phyloP scores from a whole-genome alignment of 2,888 invertebrate species.

The Nomada fucata region DNA sequence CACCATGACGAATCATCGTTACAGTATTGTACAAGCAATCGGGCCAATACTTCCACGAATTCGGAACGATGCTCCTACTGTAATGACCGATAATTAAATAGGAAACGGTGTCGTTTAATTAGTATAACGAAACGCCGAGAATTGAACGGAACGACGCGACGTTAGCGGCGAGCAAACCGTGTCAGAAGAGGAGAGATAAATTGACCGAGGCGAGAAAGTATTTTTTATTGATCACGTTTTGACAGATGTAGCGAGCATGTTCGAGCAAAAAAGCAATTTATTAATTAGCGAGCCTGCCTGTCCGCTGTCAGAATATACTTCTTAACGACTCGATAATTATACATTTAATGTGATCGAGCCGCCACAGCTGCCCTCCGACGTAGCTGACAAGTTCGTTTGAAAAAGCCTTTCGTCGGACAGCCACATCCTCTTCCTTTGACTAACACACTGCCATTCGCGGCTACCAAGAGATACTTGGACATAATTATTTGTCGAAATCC shows the following conservation, averaged over 20 bases:
- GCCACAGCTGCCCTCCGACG: constrained; percentile 63
- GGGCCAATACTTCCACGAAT: background rate
- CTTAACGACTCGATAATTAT: constrained; percentile 73
- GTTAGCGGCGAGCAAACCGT: background rate
- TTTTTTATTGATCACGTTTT: constrained; percentile 51
- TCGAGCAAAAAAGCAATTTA: constrained; percentile 63
- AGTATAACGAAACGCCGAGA: constrained; percentile 13
- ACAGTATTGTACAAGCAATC: no score
- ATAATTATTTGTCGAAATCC: constrained; percentile 34
- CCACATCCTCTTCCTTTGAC: constrained; percentile 30
- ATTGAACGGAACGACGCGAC: constrained; percentile 6
- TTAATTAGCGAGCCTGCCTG: constrained; percentile 65
- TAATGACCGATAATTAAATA: background rate
- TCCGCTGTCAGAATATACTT: constrained; percentile 65
- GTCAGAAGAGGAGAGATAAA: constrained; percentile 8
- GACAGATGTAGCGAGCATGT: constrained; percentile 44
- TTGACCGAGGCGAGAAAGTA: constrained; percentile 33
- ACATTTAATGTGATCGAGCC: constrained; percentile 65
- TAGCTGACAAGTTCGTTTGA: constrained; percentile 64
- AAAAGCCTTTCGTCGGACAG: constrained; percentile 54
- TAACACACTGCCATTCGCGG: constrained; percentile 16
- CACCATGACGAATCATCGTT: no score
- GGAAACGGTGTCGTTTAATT: constrained; percentile 12
- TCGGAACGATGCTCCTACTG: background rate
- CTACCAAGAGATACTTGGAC: constrained; percentile 34